Conservation (phyloP, 2,113 vertebrate genomes). For the Alligator mississippiensis region DNA sequence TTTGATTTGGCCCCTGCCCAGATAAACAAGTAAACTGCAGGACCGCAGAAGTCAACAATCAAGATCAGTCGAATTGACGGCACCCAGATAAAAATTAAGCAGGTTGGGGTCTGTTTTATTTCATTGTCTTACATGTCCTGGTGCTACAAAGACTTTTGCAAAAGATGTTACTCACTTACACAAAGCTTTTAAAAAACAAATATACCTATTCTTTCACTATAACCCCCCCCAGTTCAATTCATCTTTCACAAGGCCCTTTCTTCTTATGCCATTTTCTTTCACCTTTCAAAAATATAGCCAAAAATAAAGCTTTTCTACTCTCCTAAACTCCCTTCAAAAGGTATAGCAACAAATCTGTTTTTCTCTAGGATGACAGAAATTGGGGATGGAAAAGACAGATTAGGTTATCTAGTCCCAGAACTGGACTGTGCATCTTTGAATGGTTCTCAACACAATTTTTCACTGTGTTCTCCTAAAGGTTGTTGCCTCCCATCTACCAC, state of each 20-base stretch:
- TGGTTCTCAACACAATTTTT: background rate
- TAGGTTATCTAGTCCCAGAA: background rate
- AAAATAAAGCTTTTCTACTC: background rate
- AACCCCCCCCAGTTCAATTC: background rate
- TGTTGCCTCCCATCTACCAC: background rate
- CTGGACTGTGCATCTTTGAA: background rate
- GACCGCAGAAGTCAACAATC: constrained; percentile 53
- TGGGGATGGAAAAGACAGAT: background rate
- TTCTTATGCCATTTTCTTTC: background rate
- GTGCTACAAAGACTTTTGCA: background rate
- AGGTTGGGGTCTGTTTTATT: constrained; percentile 71
- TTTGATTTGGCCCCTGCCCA: constrained; percentile 65
- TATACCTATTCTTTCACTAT: background rate
- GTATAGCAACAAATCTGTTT: fast-evolving
- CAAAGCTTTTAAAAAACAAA: background rate
- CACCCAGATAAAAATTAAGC: constrained; percentile 65
- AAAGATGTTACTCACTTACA: background rate
- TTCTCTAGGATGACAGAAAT: background rate
- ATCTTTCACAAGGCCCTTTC: background rate
- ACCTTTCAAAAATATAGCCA: background rate
- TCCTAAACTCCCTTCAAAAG: background rate
- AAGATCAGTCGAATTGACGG: constrained; percentile 55
- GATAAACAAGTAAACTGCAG: constrained; percentile 74
- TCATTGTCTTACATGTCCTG: constrained; percentile 61
- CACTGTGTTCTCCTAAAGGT: background rate